A percentile compares a stretch with the other conserved stretches of the same genome.
phyloP scores from a whole-genome alignment of 2,797 vertebrate species.

The Neopelma chrysocephalum region DNA sequence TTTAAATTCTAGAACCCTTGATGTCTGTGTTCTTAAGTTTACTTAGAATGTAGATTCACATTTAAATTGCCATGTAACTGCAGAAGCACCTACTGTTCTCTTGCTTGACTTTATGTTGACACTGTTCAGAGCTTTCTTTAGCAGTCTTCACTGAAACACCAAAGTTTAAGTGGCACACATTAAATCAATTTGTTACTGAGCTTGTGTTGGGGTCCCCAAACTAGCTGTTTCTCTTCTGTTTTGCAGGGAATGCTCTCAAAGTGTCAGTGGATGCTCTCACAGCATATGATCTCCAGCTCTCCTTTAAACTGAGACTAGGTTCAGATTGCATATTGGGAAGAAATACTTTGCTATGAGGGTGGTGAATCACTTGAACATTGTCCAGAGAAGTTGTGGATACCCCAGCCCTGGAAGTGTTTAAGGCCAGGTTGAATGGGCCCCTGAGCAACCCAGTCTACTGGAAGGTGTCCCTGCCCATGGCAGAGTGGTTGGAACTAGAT shows the following conservation, averaged over 20 bases:
- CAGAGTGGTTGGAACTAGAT: not conserved
- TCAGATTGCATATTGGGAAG: not conserved
- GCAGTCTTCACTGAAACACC: not conserved
- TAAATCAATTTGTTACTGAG: not conserved
- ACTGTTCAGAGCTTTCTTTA: not conserved
- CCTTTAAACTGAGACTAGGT: not conserved
- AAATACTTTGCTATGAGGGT: not conserved
- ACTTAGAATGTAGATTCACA: not conserved
- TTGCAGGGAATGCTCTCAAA: not conserved
- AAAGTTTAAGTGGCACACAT: not conserved
- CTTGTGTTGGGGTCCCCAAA: not conserved
- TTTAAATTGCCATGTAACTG: not conserved
- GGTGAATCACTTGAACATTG: not conserved
- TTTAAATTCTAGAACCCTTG: not conserved
- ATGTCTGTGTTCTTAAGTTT: not conserved
- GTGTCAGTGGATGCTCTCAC: not conserved
- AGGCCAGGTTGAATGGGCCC: no score
- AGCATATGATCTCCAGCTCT: accelerated
- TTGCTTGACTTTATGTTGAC: not conserved
- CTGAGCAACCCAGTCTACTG: not conserved
- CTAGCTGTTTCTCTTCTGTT: not conserved
- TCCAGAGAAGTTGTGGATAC: not conserved
- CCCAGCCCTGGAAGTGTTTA: not conserved
- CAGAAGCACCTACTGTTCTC: not conserved
- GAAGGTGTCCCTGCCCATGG: not conserved